Evolutionary conservation across 2,113 vertebrate species (phyloP).

Genomic region (Anoplopoma fimbria): DNA sequence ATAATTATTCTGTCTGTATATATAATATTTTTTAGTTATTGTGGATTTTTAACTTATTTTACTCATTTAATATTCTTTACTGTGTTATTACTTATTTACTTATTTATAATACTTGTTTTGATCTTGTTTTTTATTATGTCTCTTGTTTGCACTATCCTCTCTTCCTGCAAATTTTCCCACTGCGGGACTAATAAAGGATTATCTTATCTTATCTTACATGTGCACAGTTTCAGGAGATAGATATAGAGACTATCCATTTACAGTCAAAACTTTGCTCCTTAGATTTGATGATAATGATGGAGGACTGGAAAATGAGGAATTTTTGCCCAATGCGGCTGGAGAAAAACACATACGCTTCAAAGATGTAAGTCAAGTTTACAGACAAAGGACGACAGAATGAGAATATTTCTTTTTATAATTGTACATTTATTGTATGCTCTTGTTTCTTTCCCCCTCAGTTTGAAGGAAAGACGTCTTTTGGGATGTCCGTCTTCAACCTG

Average conservation of each 20-base stretch:
- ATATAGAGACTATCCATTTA: neutral
- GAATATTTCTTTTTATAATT: neutral
- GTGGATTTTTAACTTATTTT: too few species aligned
- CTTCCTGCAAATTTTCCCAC: too few species aligned
- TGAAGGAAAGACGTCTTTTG: constrained; percentile 97
- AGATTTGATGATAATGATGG: constrained; percentile 89
- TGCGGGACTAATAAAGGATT: too few species aligned
- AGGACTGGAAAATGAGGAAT: constrained; percentile 87
- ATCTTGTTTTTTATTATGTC: too few species aligned
- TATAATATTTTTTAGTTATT: too few species aligned
- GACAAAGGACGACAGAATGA: neutral
- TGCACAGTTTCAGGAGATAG: neutral
- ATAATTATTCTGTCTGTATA: too few species aligned
- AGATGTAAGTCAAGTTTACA: constrained; percentile 83
- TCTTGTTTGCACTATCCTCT: too few species aligned
- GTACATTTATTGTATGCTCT: neutral
- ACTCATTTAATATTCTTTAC: too few species aligned
- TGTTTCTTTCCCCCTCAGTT: constrained; percentile 84
- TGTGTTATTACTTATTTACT: too few species aligned
- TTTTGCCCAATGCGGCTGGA: constrained; percentile 85
- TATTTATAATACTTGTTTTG: too few species aligned
- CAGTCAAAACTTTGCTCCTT: neutral
- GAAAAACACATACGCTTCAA: constrained; percentile 92
- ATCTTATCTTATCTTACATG: too few species aligned
- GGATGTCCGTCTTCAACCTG: constrained; percentile 99